Conservation (phyloP, 2,113 vertebrate genomes). For the Equus quagga region DNA sequence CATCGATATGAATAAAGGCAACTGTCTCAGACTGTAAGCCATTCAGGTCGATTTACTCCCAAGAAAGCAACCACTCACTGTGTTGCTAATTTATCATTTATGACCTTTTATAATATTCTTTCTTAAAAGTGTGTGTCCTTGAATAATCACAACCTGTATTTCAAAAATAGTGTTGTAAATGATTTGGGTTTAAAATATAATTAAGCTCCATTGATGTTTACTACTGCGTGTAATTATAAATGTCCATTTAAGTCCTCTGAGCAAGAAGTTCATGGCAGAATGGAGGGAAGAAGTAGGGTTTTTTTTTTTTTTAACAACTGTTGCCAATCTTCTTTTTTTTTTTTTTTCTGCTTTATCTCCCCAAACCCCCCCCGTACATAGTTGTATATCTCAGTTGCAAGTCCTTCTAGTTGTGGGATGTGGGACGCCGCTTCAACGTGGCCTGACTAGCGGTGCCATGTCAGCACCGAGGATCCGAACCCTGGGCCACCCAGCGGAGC, state of each 20-base stretch:
- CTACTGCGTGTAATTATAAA: not conserved
- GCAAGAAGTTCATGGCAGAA: not conserved
- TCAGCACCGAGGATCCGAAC: too few species aligned
- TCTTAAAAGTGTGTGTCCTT: not conserved
- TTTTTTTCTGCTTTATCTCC: too few species aligned
- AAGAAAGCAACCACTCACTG: not conserved
- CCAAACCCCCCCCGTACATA: too few species aligned
- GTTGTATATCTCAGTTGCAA: too few species aligned
- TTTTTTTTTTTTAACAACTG: too few species aligned
- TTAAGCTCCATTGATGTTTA: not conserved
- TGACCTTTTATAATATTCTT: not conserved
- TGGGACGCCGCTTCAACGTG: too few species aligned
- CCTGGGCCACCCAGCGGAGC: too few species aligned
- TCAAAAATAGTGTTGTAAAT: not conserved
- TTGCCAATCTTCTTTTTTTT: too few species aligned
- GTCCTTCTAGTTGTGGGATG: too few species aligned
- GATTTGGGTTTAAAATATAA: constrained; percentile 21
- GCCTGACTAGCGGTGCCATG: too few species aligned
- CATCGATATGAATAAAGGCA: not conserved
- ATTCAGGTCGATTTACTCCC: not conserved
- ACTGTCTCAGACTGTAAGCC: not conserved
- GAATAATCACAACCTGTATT: not conserved
- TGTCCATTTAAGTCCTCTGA: not conserved
- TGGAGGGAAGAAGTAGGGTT: not conserved
- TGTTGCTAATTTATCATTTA: not conserved